These are phyloP conservation scores for Siphamia tubifer DNA, from an alignment of 2,113 vertebrate species.

Conservation along the genomic window DNA sequence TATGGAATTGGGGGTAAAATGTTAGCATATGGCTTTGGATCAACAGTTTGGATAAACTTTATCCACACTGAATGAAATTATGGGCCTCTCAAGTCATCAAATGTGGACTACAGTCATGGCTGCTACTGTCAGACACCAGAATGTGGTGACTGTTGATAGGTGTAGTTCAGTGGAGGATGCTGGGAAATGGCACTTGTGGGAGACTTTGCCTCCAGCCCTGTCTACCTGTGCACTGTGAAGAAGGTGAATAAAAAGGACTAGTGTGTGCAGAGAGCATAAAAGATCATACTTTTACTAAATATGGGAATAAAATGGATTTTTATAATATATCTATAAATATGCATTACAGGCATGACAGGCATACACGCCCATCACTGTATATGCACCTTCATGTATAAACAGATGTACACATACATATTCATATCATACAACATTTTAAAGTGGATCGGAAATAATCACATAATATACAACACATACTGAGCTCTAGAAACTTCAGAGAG, in stretches of 20 bases:
- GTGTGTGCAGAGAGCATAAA: slow-evolving; percentile 59
- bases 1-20: not conserved
- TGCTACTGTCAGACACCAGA: slow-evolving; percentile 48
- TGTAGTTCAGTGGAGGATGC: slow-evolving; percentile 49
- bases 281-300: slow-evolving; percentile 69
- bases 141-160: slow-evolving; percentile 20
- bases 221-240: slow-evolving; percentile 60
- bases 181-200: slow-evolving; percentile 79
- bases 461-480: slow-evolving; percentile 70
- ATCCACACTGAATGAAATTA: not conserved
- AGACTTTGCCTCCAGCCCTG: slow-evolving; percentile 67
- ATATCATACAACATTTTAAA: slow-evolving; percentile 70
- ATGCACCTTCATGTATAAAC: slow-evolving; percentile 68
- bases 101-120: slow-evolving; percentile 54
- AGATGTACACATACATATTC: slow-evolving; percentile 74
- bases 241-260: slow-evolving; percentile 31
- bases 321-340: slow-evolving; percentile 77
- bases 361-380: slow-evolving; percentile 46
- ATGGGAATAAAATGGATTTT: slow-evolving; percentile 66
- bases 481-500: slow-evolving; percentile 35
- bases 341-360: slow-evolving; percentile 55
- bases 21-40: slow-evolving; percentile 14
- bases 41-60: not conserved
- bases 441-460: slow-evolving; percentile 66
- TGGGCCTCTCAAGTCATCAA: slow-evolving; percentile 6